Conservation (phyloP, 2,113 vertebrate genomes). For the Spermophilus dauricus region DNA sequence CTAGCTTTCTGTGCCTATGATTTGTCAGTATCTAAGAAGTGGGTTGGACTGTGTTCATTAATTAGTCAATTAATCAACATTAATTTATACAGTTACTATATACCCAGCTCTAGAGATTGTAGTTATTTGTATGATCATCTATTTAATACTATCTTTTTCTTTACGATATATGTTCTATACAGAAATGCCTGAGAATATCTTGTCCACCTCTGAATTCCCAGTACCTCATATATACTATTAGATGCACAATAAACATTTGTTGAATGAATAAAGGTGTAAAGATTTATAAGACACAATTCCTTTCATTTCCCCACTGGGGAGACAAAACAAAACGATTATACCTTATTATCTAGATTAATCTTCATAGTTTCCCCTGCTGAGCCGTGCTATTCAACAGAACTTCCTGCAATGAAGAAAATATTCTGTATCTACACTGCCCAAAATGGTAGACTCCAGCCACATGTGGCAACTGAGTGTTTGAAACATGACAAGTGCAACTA, state of each 20-base stretch:
- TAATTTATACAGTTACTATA: not conserved
- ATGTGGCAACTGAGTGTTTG: not conserved
- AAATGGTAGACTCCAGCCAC: not conserved
- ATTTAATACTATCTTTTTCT: not conserved
- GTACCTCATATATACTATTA: not conserved
- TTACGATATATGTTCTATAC: not conserved
- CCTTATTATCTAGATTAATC: not conserved
- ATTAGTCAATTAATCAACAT: not conserved
- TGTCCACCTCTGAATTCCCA: not conserved
- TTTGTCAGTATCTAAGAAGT: slow-evolving; percentile 52
- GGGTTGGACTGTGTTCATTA: not conserved
- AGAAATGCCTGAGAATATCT: not conserved
- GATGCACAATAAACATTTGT: not conserved
- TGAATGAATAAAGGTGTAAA: not conserved
- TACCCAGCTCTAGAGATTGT: not conserved
- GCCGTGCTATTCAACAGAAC: not conserved
- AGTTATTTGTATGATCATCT: not conserved
- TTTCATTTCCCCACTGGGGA: not conserved
- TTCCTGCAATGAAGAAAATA: not conserved
- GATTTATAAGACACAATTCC: not conserved
- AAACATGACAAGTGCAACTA: not conserved
- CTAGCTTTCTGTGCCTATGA: not conserved
- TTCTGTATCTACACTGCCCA: not conserved
- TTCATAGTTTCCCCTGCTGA: not conserved
- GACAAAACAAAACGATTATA: not conserved